Evolutionary conservation across 2,888 invertebrate species (phyloP), one percentile per base, ranked within the genome.

Genomic region (Limenitis camilla): DNA sequence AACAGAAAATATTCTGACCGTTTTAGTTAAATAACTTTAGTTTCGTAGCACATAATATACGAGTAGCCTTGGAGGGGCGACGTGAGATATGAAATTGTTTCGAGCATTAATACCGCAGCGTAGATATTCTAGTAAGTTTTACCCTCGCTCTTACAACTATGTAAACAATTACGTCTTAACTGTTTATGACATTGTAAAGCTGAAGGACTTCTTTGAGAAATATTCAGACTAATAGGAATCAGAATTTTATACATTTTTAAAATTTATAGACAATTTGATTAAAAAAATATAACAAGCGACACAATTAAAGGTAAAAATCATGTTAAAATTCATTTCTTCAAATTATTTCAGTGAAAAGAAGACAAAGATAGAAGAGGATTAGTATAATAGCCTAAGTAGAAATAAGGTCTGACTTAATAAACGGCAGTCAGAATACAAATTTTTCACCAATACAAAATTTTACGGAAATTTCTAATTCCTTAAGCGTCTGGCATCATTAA

Each of bases 401-500:
- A 53, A 45, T 51, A 48, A 51, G 42, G 39, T 52, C 32, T 36
- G 53, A 46, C 30, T 38, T 44, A 53, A 50, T 55, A 55, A 48
- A 39, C 44, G 43, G 11, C 53, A 54, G 50, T 59, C 61, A 72
- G 59, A 63, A 68, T n/a, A n/a, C n/a, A n/a, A n/a, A n/a, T n/a
- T n/a, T n/a, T n/a, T n/a, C n/a, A n/a, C 66, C 63, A 64, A 67
- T 63, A 66, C 57, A 59, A 67, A 67, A 68, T 72, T 74, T 73
- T 60, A 60, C 61, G 63, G 62, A 67, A 75, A 76, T 69, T 70
- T 69, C 67, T 68, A 71, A 74, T 76, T 77, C 69, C 65, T 71
- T 68, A 72, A 72, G 67, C 70, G 75, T 73, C 75, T 71, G 74
- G 71, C 64, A 65, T 71, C 79, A 79, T 85, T 81, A 83, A 84